Conservation (phyloP, 1,140 invertebrate genomes). For the Anadara kagoshimensis region DNA sequence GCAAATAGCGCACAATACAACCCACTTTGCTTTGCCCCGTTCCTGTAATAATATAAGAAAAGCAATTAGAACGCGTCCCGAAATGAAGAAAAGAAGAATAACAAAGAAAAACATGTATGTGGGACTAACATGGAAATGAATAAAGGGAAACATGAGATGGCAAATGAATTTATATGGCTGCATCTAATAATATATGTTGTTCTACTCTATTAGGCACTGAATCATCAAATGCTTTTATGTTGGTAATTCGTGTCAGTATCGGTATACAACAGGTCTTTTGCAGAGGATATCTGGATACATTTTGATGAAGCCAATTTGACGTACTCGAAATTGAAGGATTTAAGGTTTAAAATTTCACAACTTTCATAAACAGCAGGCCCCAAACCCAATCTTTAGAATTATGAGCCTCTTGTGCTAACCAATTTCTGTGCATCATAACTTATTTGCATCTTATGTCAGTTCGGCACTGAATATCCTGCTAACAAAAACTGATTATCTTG, state of each 20-base stretch:
- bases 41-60: constrained; percentile 19
- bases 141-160: too few species aligned
- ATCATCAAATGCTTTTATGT: too few species aligned
- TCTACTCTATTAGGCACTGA: too few species aligned
- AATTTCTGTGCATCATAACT: not conserved
- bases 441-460: not conserved
- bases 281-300: too few species aligned
- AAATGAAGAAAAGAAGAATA: not conserved
- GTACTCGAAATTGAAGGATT: not conserved
- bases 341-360: not conserved
- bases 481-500: too few species aligned
- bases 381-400: too few species aligned
- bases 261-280: too few species aligned
- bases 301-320: too few species aligned
- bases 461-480: not conserved
- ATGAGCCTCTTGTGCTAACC: not conserved
- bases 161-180: too few species aligned
- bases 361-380: too few species aligned
- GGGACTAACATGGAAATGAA: not conserved
- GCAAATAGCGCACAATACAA: constrained; percentile 38
- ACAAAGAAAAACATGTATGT: not conserved
- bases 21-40: constrained; percentile 46
- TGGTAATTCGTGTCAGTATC: too few species aligned
- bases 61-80: not conserved
- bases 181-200: too few species aligned